These are phyloP conservation scores for Menidia beryllina DNA, from an alignment of 2,113 vertebrate genomes.

Conservation along the genomic window DNA sequence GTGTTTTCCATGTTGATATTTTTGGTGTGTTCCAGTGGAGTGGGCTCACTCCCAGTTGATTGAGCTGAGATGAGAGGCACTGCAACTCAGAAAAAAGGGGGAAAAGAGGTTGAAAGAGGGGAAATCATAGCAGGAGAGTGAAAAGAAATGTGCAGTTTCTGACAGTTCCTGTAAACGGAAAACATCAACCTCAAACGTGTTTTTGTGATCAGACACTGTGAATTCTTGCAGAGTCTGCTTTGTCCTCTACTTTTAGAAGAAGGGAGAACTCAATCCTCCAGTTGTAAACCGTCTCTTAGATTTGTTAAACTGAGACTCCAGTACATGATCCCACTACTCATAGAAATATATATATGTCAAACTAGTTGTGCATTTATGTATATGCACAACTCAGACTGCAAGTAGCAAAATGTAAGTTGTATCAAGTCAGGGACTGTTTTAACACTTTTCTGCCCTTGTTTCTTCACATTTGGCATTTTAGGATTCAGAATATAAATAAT, in stretches of 20 bases:
- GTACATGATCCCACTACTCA: not conserved
- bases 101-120: too few relatives aligned
- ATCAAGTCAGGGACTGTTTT: not conserved
- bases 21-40: not conserved
- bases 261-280: too few relatives aligned
- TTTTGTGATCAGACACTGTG: not conserved
- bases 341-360: too few relatives aligned
- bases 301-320: not conserved
- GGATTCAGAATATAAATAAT: too few relatives aligned
- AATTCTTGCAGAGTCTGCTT: not conserved
- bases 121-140: constrained; percentile 16
- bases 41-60: not conserved
- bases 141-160: constrained; percentile 1
- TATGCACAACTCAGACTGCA: too few relatives aligned
- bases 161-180: constrained; percentile 8
- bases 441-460: not conserved
- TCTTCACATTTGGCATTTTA: not conserved
- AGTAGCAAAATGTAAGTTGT: not conserved
- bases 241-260: not conserved
- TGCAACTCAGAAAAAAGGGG: not conserved
- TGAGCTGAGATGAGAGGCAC: not conserved
- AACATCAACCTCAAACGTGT: not conserved
- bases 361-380: too few relatives aligned
- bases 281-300: too few relatives aligned
- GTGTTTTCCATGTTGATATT: not conserved